These are phyloP conservation scores for Phallusia fumigata DNA, from an alignment of 23 tunicate genomes.

Conservation along the genomic window DNA sequence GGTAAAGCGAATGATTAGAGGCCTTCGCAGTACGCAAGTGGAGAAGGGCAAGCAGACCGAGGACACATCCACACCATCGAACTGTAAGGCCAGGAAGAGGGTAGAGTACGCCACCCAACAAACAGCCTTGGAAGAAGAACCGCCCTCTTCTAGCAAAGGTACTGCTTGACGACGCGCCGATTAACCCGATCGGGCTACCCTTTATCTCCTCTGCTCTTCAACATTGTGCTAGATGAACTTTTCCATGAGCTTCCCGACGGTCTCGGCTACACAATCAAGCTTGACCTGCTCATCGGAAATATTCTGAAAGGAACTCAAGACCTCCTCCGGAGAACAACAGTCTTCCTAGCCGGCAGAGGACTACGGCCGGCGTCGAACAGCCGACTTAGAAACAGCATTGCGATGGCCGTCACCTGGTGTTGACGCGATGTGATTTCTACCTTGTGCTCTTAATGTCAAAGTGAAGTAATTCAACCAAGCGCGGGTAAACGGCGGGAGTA, in stretches of 20 bases:
- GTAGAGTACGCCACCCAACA: slow-evolving; percentile 7
- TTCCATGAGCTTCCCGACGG: too few species aligned
- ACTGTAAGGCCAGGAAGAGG: background rate
- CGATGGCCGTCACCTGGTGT: slow-evolving; percentile 32
- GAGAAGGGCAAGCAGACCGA: background rate
- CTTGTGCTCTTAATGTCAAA: slow-evolving; percentile 40
- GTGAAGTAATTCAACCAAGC: slow-evolving; percentile 69
- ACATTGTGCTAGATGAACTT: too few species aligned
- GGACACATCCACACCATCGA: background rate
- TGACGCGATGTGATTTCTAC: slow-evolving; percentile 30
- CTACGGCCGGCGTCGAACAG: slow-evolving; percentile 31
- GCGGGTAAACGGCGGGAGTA: slow-evolving; percentile 49
- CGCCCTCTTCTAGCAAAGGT: background rate
- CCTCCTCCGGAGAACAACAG: too few species aligned
- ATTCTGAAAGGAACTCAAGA: too few species aligned
- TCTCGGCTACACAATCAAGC: too few species aligned
- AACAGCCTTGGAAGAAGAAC: background rate
- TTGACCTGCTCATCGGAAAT: too few species aligned
- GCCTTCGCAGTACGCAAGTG: too few species aligned
- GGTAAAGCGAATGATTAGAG: too few species aligned
- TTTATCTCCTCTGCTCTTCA: too few species aligned
- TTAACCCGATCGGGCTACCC: background rate
- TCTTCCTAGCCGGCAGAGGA: too few species aligned
- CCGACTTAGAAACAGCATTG: slow-evolving; percentile 9
- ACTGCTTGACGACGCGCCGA: too few species aligned